phyloP scores from a whole-genome alignment of 2,888 invertebrate species.

The Andrena trimmerana region DNA sequence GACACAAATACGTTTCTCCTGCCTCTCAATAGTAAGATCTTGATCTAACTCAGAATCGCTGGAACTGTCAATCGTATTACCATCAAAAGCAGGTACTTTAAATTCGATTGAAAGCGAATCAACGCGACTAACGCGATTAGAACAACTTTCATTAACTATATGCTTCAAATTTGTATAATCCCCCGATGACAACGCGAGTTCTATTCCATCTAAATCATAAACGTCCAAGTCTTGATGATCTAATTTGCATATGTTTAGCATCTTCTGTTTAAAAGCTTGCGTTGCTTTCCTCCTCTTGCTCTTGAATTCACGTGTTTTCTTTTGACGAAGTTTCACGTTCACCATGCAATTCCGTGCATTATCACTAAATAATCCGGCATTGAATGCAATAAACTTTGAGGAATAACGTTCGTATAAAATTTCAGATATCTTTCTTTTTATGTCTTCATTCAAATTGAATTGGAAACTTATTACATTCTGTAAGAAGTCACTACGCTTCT shows the following conservation, averaged over 20 bases:
- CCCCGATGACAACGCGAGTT: background rate
- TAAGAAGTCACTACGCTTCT: background rate
- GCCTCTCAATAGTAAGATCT: slow-evolving; percentile 73
- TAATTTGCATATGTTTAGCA: slow-evolving; percentile 15
- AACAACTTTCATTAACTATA: background rate
- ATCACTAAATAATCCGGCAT: slow-evolving; percentile 9
- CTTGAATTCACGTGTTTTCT: background rate
- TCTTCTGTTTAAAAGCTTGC: background rate
- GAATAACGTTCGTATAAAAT: slow-evolving; percentile 28
- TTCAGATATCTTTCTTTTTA: slow-evolving; percentile 16
- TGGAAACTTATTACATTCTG: background rate
- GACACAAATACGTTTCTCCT: slow-evolving; percentile 77
- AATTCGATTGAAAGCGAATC: slow-evolving; percentile 19
- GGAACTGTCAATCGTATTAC: slow-evolving; percentile 71
- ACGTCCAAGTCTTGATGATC: slow-evolving; percentile 65
- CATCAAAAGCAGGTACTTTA: slow-evolving; percentile 76
- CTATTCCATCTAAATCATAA: slow-evolving; percentile 55
- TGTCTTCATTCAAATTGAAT: background rate
- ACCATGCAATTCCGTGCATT: background rate
- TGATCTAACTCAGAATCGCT: slow-evolving; percentile 73
- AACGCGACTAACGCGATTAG: background rate
- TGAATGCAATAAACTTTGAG: slow-evolving; percentile 12
- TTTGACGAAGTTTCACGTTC: background rate
- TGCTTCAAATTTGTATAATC: background rate
- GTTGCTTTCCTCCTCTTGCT: slow-evolving; percentile 10